Evolutionary conservation across 2,797 vertebrate genomes (phyloP).

Genomic region (Phylloscopus collybita): DNA sequence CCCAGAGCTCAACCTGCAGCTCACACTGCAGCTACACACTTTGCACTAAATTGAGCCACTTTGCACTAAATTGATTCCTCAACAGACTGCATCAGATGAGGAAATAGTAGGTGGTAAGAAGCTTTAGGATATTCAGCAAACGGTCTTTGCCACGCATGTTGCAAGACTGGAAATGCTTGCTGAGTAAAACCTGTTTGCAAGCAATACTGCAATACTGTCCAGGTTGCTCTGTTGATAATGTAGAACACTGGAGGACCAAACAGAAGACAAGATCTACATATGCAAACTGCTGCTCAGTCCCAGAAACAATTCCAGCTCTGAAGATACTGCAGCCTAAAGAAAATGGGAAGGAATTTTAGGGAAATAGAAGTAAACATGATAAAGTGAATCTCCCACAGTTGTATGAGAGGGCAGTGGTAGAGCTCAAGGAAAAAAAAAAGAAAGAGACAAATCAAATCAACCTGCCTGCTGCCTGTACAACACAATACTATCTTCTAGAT

Average conservation of each 20-base stretch:
- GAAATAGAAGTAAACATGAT: background rate
- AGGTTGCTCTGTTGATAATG: background rate
- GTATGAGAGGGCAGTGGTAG: background rate
- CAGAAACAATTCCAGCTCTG: background rate
- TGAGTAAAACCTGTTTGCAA: background rate
- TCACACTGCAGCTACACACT: background rate
- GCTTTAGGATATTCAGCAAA: background rate
- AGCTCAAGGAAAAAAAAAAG: background rate
- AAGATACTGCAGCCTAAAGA: background rate
- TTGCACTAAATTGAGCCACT: fast-evolving
- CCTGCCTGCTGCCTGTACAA: background rate
- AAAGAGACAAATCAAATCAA: background rate
- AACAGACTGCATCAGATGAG: background rate
- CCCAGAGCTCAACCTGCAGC: background rate
- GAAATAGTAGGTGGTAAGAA: background rate
- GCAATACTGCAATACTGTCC: background rate
- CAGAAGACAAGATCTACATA: background rate
- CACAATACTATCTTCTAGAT: background rate
- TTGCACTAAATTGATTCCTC: background rate
- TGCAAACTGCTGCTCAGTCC: background rate
- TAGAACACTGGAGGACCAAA: background rate
- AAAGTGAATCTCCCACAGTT: background rate
- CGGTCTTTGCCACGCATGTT: background rate
- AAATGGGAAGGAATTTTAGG: background rate
- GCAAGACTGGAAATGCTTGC: background rate